Evolutionary conservation across 2,797 vertebrate species (phyloP), one percentile per base, ranked within the genome.

Genomic region (Remorina albescens): DNA sequence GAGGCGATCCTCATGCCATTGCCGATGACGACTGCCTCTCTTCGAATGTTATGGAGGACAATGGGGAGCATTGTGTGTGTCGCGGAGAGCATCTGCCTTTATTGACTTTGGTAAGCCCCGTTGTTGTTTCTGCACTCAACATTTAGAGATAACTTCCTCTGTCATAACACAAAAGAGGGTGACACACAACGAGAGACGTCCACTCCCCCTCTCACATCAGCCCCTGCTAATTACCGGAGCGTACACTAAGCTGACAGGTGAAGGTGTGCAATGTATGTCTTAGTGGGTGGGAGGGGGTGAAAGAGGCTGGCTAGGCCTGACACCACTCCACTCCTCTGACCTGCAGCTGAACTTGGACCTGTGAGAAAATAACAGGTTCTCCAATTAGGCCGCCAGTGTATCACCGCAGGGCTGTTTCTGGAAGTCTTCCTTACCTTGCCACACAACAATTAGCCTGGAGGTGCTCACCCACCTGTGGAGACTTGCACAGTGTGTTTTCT

Each of bases 311-410:
- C 69, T 23, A 55, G 23, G 10, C 10, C 60, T 89, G 85, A 77
- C 83, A 86, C 74, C 79, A 68, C 83, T 87, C 75, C 75, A 89
- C 77, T 54, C 18, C 51, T 18, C 64, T 93, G 93, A 94, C 93
- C 92, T 74, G 25, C 51, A 42, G 37, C 84, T 94, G 92, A 95
- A 95, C 91, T 89, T 88, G 83, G 86, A 87, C 87, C 84, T 85
- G 80, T 88, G 83, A 91, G 91, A 91, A 93, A 94, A 93, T 85
- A 82, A 93, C 87, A 91, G 91, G 78, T 89, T 93, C 57, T 85
- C 82, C 85, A 89, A 89, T 92, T 91, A 90, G 91, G 78, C 80
- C 66, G 73, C 64, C 79, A 86, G 83, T 88, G 83, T 89, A 82
- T 87, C 67, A 89, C 87, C 59, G 68, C 75, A 56, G 85, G 87